Conservation (phyloP, 2,797 vertebrate species). For the Anabas testudineus region DNA sequence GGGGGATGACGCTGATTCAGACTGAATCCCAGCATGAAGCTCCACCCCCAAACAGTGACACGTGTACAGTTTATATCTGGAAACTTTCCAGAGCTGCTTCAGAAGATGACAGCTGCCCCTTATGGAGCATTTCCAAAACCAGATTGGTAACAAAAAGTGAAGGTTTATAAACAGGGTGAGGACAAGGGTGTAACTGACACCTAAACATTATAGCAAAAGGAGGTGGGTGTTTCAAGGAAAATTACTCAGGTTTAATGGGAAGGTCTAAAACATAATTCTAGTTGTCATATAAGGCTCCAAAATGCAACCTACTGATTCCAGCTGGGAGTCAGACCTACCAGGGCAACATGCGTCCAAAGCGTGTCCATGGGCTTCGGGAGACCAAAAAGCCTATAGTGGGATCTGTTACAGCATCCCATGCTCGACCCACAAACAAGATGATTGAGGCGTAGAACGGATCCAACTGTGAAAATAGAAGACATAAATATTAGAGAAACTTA, state of each 20-base stretch:
- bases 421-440: conserved; percentile 94
- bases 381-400: conserved; percentile 96
- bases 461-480: conserved; percentile 79
- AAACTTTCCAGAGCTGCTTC: conserved; percentile 32
- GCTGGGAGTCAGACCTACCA: conserved; percentile 85
- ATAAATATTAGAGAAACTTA: not conserved
- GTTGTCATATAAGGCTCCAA: not conserved
- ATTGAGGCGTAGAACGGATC: conserved; percentile 94
- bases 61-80: not conserved
- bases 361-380: conserved; percentile 92
- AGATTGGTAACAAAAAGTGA: not conserved
- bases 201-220: not conserved
- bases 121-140: not conserved
- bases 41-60: conserved; percentile 52
- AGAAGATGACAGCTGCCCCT: not conserved
- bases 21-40: not conserved
- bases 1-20: conserved; percentile 2
- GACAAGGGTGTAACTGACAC: not conserved
- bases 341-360: conserved; percentile 93
- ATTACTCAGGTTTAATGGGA: not conserved
- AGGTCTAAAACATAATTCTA: not conserved
- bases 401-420: conserved; percentile 96
- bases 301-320: not conserved
- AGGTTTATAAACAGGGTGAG: conserved; percentile 1
- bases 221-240: not conserved